Base-by-base conservation (phyloP, 2,113 vertebrate genomes). In the Erinaceus europaeus region DNA sequence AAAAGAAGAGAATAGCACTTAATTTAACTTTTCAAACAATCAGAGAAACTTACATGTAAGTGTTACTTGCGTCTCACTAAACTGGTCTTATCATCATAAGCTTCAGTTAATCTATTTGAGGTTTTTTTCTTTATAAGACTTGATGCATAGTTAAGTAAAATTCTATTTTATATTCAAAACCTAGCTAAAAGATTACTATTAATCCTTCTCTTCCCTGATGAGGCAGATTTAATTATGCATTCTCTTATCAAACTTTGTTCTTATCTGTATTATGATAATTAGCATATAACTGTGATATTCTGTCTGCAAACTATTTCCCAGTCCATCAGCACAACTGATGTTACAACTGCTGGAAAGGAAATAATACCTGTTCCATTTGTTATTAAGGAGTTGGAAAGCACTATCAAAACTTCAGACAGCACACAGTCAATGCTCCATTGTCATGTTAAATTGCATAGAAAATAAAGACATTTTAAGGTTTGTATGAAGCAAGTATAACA, bases 161-260 rank as follows among this genome's bases (percentile, higher is more conserved):
- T 76, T 12, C 23, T 84, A 87, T 53, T n/a, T 84, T 6, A 8
- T 85, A 48, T 55, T 74, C 23, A 74, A 75, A 91, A 75, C 38
- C 9, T 27, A 90, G 74, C 53, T 53, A 46, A 42, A 55, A 79
- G 25, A 67, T 64, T 75, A 52, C 13, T 27, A 29, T 75, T n/a
- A 73, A 78, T 73, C 2, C 48, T 67, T 83, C 40, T 32, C 46
- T 62, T 61, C 83, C 52, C 48, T 46, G 44, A 4, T 38, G 9
- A 78, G 27, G 32, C 32, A 42, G 53, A 65, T 21, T 62, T 62
- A 42, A 25, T 82, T 74, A 34, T 21, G 2, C 50, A 40, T 32
- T 65, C 48, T 68, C 17, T n/a, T 34, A 29, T 10, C 4, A 32
- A 17, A 32, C 44, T 62, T 53, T 78, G 13, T 53, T 83, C 44